Conservation (phyloP, 2,113 vertebrate species). For the Climacteris rufus region DNA sequence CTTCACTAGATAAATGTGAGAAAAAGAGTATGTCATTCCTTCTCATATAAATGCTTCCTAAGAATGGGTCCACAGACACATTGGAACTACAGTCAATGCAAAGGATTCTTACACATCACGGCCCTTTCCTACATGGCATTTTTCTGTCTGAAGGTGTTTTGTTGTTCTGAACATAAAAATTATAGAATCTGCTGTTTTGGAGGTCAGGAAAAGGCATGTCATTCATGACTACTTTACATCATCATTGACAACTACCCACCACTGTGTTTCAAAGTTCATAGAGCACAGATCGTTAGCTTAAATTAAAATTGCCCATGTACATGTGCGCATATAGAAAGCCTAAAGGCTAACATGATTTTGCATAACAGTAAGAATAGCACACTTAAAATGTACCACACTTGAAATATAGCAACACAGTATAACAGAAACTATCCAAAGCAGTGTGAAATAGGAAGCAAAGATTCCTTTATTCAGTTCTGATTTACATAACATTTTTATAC, state of each 20-base stretch:
- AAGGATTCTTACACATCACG: neutral
- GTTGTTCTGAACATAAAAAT: neutral
- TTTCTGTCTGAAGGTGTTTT: neutral
- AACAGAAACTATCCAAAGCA: neutral
- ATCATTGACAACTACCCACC: neutral
- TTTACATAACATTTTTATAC: neutral
- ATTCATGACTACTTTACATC: neutral
- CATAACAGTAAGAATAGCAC: neutral
- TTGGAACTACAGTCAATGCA: neutral
- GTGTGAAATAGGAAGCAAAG: neutral
- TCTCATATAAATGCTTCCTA: neutral
- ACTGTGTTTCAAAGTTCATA: neutral
- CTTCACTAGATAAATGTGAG: neutral
- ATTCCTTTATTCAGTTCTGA: neutral
- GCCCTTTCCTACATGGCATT: neutral
- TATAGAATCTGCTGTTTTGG: neutral
- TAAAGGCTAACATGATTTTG: neutral
- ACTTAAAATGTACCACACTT: neutral
- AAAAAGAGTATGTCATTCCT: neutral
- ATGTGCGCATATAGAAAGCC: neutral
- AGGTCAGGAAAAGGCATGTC: neutral
- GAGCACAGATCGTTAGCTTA: neutral
- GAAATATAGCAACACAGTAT: neutral
- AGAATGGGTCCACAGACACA: neutral
- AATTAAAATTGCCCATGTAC: neutral